Evolutionary conservation across 2,888 invertebrate genomes (phyloP), one percentile per base, ranked within the genome.

Genomic region (Chrysolina oricalcia): DNA sequence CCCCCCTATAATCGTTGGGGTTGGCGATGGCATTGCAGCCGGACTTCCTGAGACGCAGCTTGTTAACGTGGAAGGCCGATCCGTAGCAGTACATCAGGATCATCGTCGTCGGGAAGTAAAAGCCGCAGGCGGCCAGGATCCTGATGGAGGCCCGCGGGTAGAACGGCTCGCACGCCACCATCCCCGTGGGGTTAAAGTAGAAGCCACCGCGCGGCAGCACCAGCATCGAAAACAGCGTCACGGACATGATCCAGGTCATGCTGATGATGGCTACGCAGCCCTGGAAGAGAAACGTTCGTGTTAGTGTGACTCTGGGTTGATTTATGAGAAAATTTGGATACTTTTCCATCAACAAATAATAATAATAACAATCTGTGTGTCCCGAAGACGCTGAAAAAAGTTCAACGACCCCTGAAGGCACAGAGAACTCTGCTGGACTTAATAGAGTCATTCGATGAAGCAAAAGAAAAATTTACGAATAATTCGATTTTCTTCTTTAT

Each of bases 51-150:
- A 92, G 91, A 78, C 95, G 92, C 80, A 94, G 92, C 89, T 95
- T 95, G 89, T 95, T 96, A 85, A 95, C 95, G 89, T 96, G 96
- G 87, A 96, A 96, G 66, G 96, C 96, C 23, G 96, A 96, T 43
- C 96, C 96, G 86, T 96, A 96, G 89, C 96, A 96, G 88, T 96
- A 96, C 96, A 96, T 96, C 84, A 96, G 90, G 76, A 96, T 95
- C 96, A 96, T 96, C 41, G 96, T 96, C 35, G 96, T 96, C 23
- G 96, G 96, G 85, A 96, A 96, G 89, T 96, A 97, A 89, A 96
- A 95, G 78, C 95, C 94, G 88, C 96, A 96, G 83, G 96, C 96
- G 75, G 96, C 93, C 81, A 96, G 90, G 84, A 96, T 96, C 85
- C 96, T 93, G 87, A 90, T 91, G 85, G 91, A 91, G 53, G 91